Evolutionary conservation across 1,140 invertebrate genomes (phyloP), one percentile per base, ranked within the genome.

Genomic region (Chrysomallon squamiferum): DNA sequence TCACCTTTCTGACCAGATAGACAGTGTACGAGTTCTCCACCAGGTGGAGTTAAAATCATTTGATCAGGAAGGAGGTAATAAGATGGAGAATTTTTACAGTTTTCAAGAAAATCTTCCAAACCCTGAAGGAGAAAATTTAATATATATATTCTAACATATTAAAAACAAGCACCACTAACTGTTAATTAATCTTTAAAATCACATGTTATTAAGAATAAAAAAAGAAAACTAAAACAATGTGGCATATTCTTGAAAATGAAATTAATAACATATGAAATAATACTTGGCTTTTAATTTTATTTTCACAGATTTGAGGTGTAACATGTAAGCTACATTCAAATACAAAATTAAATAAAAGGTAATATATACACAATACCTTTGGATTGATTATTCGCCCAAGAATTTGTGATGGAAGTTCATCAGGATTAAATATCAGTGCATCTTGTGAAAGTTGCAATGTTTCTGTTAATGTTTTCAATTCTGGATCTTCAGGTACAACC

Each of bases 21-120:
- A 54, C 68, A 73, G 57, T 75, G 71, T 1, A 75, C 45, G 13
- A 79, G 68, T 27, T 73, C 65, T 43, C 77, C 77, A 0, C 77
- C 77, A 54, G 73, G 70, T 33, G 57, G 59, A 9, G 58, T 56
- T n/a, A 79, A 30, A 3, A 71, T 50, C 5, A 57, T 57, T 57
- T 66, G 35, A 45, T 65, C 63, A 30, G 71, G 69, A 29, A 62
- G n/a, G 13, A 77, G 47, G 57, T 69, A 73, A 5, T 59, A 41
- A 15, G 41, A 20, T n/a, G 58, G 45, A 58, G 65, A 63, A 11
- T 65, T 43, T 18, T 25, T 27, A 32, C 67, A 70, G 30, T 57
- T 30, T 18, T 59, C 41, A 13, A 68, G 64, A 35, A 75, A 68
- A 30, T 35, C 20, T 30, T 63, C 30, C 3, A 68, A 52, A 54